Percentiles rank a stretch among this genome's conserved stretches.
These are phyloP conservation scores for Cordilura impudica DNA, from an alignment of 2,888 invertebrate species.

Conservation along the genomic window DNA sequence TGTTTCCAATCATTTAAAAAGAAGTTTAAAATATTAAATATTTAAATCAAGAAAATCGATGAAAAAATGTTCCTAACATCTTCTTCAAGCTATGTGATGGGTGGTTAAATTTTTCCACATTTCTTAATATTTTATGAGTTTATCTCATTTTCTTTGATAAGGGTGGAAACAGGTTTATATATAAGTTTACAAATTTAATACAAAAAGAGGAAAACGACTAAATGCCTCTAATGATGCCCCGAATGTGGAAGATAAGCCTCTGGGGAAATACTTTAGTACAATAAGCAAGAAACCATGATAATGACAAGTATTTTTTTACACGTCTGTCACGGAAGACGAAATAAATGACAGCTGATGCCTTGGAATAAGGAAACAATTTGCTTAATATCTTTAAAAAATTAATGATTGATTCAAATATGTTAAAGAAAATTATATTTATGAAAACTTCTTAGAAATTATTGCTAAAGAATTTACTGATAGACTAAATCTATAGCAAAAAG, in stretches of 20 bases:
- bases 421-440: too few species aligned
- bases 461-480: too few species aligned
- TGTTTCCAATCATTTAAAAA: neutral
- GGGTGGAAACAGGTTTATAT: neutral
- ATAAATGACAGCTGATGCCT: constrained; percentile 14
- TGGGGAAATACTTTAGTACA: constrained; percentile 20
- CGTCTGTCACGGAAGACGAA: neutral
- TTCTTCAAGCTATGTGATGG: constrained; percentile 11
- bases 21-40: neutral
- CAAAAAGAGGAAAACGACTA: constrained; percentile 6
- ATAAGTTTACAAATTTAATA: neutral
- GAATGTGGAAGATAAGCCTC: constrained; percentile 25
- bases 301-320: neutral
- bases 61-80: neutral
- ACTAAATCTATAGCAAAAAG: too few species aligned
- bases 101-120: constrained; percentile 14
- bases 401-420: too few species aligned
- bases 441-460: too few species aligned
- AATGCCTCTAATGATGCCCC: constrained; percentile 26
- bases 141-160: constrained; percentile 4
- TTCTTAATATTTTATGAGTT: neutral
- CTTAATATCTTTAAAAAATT: too few species aligned
- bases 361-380: neutral
- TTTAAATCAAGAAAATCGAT: constrained; percentile 14
- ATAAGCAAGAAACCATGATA: neutral